Evolutionary conservation across 2,888 invertebrate species (phyloP).

Genomic region (Torymus texanus): DNA sequence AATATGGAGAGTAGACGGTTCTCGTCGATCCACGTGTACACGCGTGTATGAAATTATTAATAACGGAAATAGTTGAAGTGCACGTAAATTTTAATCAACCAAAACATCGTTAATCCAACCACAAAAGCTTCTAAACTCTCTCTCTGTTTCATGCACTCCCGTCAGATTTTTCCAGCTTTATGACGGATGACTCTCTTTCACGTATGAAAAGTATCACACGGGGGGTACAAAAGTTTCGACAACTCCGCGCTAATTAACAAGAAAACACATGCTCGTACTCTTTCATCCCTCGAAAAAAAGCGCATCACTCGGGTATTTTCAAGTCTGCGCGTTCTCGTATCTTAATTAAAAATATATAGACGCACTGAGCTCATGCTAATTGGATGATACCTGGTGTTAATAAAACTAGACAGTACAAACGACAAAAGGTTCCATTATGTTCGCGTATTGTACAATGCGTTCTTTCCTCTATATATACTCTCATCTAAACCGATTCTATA

Average conservation of each 20-base stretch:
- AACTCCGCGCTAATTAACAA: slow-evolving; percentile 29
- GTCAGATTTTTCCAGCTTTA: neutral
- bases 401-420: slow-evolving; percentile 21
- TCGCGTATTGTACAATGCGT: neutral
- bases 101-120: too few relatives aligned
- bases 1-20: too few relatives aligned
- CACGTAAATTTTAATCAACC: too few relatives aligned
- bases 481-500: neutral
- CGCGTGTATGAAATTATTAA: too few relatives aligned
- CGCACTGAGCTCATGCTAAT: slow-evolving; percentile 23
- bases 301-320: slow-evolving; percentile 7
- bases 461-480: neutral
- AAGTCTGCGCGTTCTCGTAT: neutral
- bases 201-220: neutral
- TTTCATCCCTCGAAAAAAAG: neutral
- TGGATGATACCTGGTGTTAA: slow-evolving; percentile 36
- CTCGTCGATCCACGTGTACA: too few relatives aligned
- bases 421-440: neutral
- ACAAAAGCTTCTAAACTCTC: too few relatives aligned
- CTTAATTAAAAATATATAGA: slow-evolving; percentile 37
- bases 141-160: too few relatives aligned
- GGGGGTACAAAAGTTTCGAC: slow-evolving; percentile 27
- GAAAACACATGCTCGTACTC: neutral
- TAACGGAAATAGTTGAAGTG: too few relatives aligned
- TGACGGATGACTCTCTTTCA: neutral